Conservation (phyloP, 2,113 vertebrate species). For the Gambusia affinis region DNA sequence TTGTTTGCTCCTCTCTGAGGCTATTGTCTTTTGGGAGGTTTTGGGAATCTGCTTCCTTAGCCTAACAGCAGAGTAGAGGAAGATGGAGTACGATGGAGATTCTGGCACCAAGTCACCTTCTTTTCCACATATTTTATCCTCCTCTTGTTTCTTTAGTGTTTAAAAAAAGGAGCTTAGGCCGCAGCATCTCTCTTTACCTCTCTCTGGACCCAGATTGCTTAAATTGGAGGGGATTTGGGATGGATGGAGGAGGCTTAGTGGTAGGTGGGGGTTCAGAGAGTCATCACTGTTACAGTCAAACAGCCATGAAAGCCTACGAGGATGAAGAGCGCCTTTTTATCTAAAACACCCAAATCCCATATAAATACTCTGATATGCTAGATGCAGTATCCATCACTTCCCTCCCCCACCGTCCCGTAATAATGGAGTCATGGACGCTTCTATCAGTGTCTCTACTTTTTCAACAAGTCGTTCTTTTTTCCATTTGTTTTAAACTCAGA, state of each 20-base stretch:
- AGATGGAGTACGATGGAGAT: conserved; percentile 74
- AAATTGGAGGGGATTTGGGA: conserved; percentile 86
- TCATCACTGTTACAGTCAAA: conserved; percentile 84
- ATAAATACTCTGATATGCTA: conserved; percentile 82
- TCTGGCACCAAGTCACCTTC: conserved; percentile 84
- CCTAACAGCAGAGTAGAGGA: conserved; percentile 63
- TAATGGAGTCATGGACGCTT: conserved; percentile 55
- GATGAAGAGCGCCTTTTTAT: conserved; percentile 82
- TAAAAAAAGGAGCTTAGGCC: conserved; percentile 84
- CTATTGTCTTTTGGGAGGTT: conserved; percentile 79
- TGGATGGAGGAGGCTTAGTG: conserved; percentile 83
- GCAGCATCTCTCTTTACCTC: conserved; percentile 65
- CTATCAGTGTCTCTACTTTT: conserved; percentile 59
- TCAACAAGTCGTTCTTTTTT: conserved; percentile 48
- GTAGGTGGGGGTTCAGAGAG: conserved; percentile 59
- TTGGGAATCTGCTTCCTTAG: conserved; percentile 83
- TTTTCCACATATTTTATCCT: conserved; percentile 57
- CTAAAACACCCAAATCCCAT: conserved; percentile 86
- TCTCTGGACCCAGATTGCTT: conserved; percentile 81
- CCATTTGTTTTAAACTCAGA: conserved; percentile 52
- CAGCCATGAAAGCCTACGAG: conserved; percentile 82
- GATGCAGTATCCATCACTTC: conserved; percentile 52
- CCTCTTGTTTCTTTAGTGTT: conserved; percentile 68
- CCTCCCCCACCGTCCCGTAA: conserved; percentile 12
- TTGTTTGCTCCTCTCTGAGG: conserved; percentile 75